These are phyloP conservation scores for Chirona hameri DNA, from an alignment of 2,888 invertebrate genomes.

Conservation along the genomic window DNA sequence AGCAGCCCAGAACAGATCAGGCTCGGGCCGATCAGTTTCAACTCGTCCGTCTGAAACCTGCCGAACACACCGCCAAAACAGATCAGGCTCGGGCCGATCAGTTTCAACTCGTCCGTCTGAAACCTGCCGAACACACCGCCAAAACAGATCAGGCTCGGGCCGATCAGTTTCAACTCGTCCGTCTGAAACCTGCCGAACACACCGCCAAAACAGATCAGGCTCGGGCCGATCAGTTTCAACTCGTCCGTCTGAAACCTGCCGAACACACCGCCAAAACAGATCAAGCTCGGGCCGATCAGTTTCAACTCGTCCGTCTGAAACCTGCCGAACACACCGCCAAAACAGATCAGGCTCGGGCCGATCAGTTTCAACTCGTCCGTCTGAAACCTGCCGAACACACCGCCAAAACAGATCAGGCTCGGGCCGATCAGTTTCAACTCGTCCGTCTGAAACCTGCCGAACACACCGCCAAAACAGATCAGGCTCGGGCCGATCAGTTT, in stretches of 20 bases:
- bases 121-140: slow-evolving; percentile 50
- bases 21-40: slow-evolving; percentile 80
- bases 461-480: no score
- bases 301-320: no score
- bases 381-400: no score
- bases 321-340: no score
- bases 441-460: no score
- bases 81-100: slow-evolving; percentile 79
- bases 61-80: slow-evolving; percentile 56
- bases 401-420: no score
- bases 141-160: slow-evolving; percentile 73
- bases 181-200: slow-evolving; percentile 51
- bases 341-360: no score
- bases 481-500: no score
- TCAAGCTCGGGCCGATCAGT: no score
- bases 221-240: slow-evolving; percentile 79
- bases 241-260: slow-evolving; percentile 60
- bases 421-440: no score
- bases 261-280: no score
- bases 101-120: slow-evolving; percentile 70
- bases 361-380: no score
- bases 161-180: slow-evolving; percentile 77
- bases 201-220: slow-evolving; percentile 67
- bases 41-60: slow-evolving; percentile 62
- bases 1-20: slow-evolving; percentile 72